Conservation (phyloP, 2,113 vertebrate species). For the Onychostoma macrolepis region DNA sequence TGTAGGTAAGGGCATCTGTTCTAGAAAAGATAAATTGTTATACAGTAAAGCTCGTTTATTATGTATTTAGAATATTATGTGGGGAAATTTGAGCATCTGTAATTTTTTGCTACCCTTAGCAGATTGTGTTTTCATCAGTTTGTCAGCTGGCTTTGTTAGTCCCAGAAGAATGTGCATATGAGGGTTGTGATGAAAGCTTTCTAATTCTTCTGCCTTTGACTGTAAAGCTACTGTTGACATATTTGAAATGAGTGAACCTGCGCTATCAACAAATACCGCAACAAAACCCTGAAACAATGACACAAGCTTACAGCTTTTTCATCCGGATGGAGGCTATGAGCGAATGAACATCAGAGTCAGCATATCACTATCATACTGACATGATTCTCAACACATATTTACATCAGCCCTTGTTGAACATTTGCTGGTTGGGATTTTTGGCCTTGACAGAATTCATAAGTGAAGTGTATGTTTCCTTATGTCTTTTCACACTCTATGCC, state of each 20-base stretch:
- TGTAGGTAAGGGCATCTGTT: background rate
- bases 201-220: conserved; percentile 68
- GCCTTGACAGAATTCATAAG: background rate
- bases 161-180: conserved; percentile 72
- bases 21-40: conserved; percentile 32
- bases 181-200: conserved; percentile 64
- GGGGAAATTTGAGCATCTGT: conserved; percentile 21
- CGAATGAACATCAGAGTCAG: conserved; percentile 43
- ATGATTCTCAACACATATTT: background rate
- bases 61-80: background rate
- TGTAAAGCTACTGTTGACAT: conserved; percentile 64
- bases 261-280: conserved; percentile 67
- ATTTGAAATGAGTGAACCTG: conserved; percentile 52
- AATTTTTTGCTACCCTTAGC: conserved; percentile 44
- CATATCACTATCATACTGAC: background rate
- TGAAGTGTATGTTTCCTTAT: background rate
- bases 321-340: conserved; percentile 59
- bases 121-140: conserved; percentile 51
- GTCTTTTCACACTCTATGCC: background rate
- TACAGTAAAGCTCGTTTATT: conserved; percentile 53
- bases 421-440: background rate
- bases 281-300: conserved; percentile 67
- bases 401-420: background rate
- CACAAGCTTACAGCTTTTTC: conserved; percentile 52
- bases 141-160: conserved; percentile 67